Percentiles rank a stretch among this genome's conserved stretches.
phyloP scores from a whole-genome alignment of 2,113 vertebrate species.

The Daphoenositta chrysoptera region DNA sequence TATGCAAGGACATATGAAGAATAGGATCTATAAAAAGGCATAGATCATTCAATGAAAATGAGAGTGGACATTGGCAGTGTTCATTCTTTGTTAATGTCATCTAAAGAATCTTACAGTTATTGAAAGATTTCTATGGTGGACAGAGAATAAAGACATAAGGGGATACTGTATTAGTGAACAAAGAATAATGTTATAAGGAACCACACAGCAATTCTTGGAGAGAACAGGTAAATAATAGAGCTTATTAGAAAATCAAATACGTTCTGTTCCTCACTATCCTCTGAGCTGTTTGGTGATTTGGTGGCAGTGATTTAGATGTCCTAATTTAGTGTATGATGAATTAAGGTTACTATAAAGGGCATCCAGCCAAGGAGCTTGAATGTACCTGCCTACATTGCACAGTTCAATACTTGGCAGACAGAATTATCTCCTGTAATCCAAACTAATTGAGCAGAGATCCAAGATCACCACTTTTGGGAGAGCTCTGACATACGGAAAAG shows the following conservation, averaged over 20 bases:
- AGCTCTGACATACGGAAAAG: not conserved
- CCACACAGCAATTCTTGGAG: not conserved
- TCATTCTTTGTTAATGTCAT: not conserved
- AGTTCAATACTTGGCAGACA: not conserved
- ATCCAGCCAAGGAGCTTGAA: not conserved
- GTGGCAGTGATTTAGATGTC: not conserved
- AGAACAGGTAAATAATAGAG: not conserved
- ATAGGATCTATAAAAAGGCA: not conserved
- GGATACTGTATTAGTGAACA: not conserved
- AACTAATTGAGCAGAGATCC: not conserved
- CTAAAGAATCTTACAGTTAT: not conserved
- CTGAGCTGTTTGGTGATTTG: not conserved
- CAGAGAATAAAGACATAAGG: not conserved
- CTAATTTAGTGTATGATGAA: not conserved
- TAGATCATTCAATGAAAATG: not conserved
- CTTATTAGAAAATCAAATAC: constrained; percentile 1
- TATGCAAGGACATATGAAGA: not conserved
- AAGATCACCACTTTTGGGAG: not conserved
- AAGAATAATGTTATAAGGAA: not conserved
- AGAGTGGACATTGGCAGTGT: not conserved
- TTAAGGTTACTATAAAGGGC: not conserved
- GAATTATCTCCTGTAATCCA: not conserved
- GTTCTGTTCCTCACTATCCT: not conserved
- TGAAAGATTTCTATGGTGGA: not conserved
- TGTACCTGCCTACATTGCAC: not conserved